Evolutionary conservation across 2,113 vertebrate species (phyloP), one percentile per base, ranked within the genome.

Genomic region (Hyaena hyaena): DNA sequence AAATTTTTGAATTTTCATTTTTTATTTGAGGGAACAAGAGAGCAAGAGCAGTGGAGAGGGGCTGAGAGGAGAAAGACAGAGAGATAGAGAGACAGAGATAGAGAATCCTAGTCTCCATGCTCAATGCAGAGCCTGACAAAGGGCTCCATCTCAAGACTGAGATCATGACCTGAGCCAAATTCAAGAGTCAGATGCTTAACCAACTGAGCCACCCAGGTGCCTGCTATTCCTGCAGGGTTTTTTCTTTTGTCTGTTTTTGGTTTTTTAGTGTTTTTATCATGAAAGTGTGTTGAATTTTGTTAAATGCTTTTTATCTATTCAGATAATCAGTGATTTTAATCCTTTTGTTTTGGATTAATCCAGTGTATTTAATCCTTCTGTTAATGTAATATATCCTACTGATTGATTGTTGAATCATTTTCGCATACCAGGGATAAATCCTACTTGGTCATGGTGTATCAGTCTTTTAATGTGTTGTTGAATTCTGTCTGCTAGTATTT

Each of bases 201-300:
- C 8, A 9, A 23, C 58, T 1, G 19, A 61, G 58, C 21, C 21
- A 61, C 17, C 58, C 21, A 61, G 19, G 21, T 21, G 8, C 58
- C 58, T 17, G 17, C 58, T 61, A 23, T 9, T 61, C 21, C 17
- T 61, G 21, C 23, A 19, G 58, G 58, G 19, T 0, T n/a, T 77
- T 77, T 12, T 50, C 39, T 83, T 31, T 45, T 71, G 21, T 33
- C 0, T 48, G 61, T 93, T 50, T 12, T 50, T 50, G 50, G 11
- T 50, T 50, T 81, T 80, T 31, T 82, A 81, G 26, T 65, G 43
- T 82, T 74, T 82, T 89, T 89, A 50, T 79, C 48, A 53, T 89
- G 28, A 89, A 83, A 74, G 45, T 16, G 45, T 82, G 19, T 94
- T 89, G 55, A 83, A 82, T 82, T 89, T 82, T 89, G n/a, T 74